Base-by-base conservation (phyloP, 2,113 vertebrate species). In the Merops nubicus region DNA sequence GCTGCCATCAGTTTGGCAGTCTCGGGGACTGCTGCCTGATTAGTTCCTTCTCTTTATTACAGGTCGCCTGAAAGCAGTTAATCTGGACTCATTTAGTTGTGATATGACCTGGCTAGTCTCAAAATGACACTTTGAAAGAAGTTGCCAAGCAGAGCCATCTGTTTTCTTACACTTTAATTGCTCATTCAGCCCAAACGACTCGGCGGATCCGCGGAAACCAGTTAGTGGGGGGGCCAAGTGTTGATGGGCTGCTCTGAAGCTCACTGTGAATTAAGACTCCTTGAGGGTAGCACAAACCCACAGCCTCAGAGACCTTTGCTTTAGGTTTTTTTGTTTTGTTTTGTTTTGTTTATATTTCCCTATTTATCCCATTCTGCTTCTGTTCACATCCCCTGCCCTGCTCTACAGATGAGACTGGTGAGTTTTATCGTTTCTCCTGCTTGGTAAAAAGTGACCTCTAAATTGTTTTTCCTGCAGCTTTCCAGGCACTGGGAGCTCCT, bases 71-170 rank as follows among this genome's bases (percentile, higher is more conserved):
- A 62, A 87, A 64, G 68, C 73, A 45, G 64, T 94, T 62, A 26
- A 54, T 80, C 53, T 69, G 75, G 36, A 80, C 79, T 56, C 40
- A 72, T 82, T 91, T 68, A 48, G 57, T 31, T 56, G 53, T 88
- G 84, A 36, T 77, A 11, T 31, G 83, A 83, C 89, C 94, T 93
- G 91, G 86, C 86, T 75, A 40, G 43, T 75, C 75, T 91, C 93
- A 83, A 73, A 83, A 43, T 18, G 62, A 76, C 67, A 76, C 93
- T 95, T 93, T 34, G 19, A 60, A 42, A 65, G 75, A 68, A 72
- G 83, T 59, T 91, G 90, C 94, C 85, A 89, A 88, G n/a, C 7
- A 29, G 48, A 88, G 82, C 93, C 89, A 73, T 92, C 72, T 96
- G 91, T 72, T 96, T 88, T 64, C 75, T 64, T 25, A 9, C 16